A percentile compares a stretch with the other conserved stretches of the same genome.
Evolutionary conservation across 1,140 invertebrate genomes (phyloP).

Genomic region (Drosophila pruinosa): DNA sequence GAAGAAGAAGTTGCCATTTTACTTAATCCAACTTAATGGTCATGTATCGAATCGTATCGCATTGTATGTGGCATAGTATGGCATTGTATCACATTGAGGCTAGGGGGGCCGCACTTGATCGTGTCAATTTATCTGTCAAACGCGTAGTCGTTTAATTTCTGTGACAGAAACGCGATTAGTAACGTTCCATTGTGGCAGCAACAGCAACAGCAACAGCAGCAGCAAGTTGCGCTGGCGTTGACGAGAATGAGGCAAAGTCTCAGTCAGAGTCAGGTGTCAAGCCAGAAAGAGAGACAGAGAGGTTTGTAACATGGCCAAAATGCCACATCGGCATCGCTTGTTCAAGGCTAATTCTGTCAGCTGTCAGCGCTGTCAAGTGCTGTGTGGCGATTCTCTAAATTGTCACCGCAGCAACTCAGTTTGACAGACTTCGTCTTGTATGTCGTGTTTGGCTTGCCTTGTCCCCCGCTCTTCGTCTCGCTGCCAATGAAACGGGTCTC

Average conservation of each 20-base stretch:
- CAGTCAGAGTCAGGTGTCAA: slow-evolving; percentile 36
- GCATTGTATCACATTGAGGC: neutral
- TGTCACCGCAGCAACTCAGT: slow-evolving; percentile 54
- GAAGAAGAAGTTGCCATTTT: slow-evolving; percentile 60
- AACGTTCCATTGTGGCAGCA: slow-evolving; percentile 57
- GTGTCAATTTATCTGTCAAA: slow-evolving; percentile 77
- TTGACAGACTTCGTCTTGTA: slow-evolving; percentile 51
- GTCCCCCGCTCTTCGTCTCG: no score
- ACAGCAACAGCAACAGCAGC: slow-evolving; percentile 22
- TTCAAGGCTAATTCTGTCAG: slow-evolving; percentile 81
- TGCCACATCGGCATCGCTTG: slow-evolving; percentile 17
- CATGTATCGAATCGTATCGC: no score
- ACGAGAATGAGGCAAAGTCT: slow-evolving; percentile 4
- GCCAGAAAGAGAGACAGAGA: neutral
- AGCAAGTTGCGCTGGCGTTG: slow-evolving; percentile 45
- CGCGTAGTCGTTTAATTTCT: slow-evolving; percentile 65
- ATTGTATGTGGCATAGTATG: no score
- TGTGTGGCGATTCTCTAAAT: slow-evolving; percentile 67
- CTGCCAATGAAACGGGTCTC: slow-evolving; percentile 1
- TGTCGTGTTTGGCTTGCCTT: no score
- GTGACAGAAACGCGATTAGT: slow-evolving; percentile 78
- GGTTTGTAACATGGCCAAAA: slow-evolving; percentile 33
- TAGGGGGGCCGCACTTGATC: slow-evolving; percentile 61
- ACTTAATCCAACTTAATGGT: slow-evolving; percentile 68
- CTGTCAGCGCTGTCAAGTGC: slow-evolving; percentile 72